Conservation (phyloP, 2,888 invertebrate species). For the Listrodromus nycthemerus region DNA sequence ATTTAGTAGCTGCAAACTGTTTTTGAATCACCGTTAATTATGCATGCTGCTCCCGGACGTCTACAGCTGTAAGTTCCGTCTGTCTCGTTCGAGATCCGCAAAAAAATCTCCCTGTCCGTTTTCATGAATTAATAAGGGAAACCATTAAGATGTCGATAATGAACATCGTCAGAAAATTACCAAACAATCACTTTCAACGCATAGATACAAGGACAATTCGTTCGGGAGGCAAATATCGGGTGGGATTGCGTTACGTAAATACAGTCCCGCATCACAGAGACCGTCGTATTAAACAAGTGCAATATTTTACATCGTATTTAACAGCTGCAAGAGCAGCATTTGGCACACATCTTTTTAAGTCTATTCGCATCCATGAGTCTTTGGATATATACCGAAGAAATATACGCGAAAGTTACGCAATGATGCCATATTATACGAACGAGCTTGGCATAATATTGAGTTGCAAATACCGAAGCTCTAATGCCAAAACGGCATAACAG, state of each 20-base stretch:
- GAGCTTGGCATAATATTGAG: background rate
- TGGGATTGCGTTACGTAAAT: slow-evolving; percentile 57
- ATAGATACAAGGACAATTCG: background rate
- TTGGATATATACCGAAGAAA: slow-evolving; percentile 27
- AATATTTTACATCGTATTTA: slow-evolving; percentile 43
- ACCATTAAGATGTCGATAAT: background rate
- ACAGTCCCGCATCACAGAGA: background rate
- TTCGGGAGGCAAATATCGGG: slow-evolving; percentile 3
- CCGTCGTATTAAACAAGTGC: slow-evolving; percentile 58
- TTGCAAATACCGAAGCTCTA: background rate
- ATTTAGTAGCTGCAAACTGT: slow-evolving; percentile 16
- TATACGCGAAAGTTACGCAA: slow-evolving; percentile 45
- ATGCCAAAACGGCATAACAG: background rate
- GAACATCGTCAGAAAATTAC: background rate
- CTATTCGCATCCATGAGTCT: slow-evolving; percentile 41
- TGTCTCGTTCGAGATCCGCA: background rate
- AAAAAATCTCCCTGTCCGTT: background rate
- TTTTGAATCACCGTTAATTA: slow-evolving; percentile 4
- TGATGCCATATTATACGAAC: slow-evolving; percentile 1
- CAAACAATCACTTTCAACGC: background rate
- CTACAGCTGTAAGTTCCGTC: background rate
- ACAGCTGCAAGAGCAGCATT: slow-evolving; percentile 60
- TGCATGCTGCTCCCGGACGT: slow-evolving; percentile 16
- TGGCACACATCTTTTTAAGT: slow-evolving; percentile 61
- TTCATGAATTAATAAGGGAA: slow-evolving; percentile 8